Base-by-base conservation (phyloP, 1,140 invertebrate genomes). In the Halotydeus destructor region DNA sequence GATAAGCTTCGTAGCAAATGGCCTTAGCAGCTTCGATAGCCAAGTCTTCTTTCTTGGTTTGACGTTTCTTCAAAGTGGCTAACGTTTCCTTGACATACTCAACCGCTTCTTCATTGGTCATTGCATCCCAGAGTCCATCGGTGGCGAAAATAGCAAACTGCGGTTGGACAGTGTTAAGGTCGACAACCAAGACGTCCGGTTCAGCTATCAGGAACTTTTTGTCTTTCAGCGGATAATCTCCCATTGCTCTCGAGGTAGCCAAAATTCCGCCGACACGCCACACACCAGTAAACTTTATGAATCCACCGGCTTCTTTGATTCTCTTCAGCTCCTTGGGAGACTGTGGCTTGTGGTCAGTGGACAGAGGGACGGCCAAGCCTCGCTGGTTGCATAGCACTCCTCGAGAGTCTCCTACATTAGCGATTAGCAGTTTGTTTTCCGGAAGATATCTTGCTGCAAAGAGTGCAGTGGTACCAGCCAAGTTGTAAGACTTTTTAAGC, bases 81-180 rank as follows among this genome's bases (percentile, higher is more conserved):
- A 89, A 66, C 26, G 55, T 45, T 12, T 59, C 55, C 41, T 52
- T 54, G 5, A 86, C 73, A 59, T 78, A 91, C 49, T 75, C 72
- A 11, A 89, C 73, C 34, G 85, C 86, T 60, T 93, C 85, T 59
- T 93, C 84, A 60, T 93, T 94, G 14, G 70, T 70, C 55, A 91
- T 88, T 23, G 79, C 85, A 60, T 94, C 89, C 86, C 86, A 94
- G 6, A 96, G 65, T 9, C 89, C 89, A 69, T 94, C 89, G 2
- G 84, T 80, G 9, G 88, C 89, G 19, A 94, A 61, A 44, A 96
- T 74, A 44, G 93, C 61, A 61, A 94, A 94, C 60, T 74, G 68
- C 1, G 88, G 83, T 55, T 66, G 76, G 33, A 86, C 58, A 28
- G 61, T 54, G 2, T 50, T 42, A 25, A 68, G 49, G 58, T 91